Percentiles rank a stretch among this genome's conserved stretches.
These are phyloP conservation scores for Oligia fasciuncula DNA, from an alignment of 2,888 invertebrate genomes.

Conservation along the genomic window DNA sequence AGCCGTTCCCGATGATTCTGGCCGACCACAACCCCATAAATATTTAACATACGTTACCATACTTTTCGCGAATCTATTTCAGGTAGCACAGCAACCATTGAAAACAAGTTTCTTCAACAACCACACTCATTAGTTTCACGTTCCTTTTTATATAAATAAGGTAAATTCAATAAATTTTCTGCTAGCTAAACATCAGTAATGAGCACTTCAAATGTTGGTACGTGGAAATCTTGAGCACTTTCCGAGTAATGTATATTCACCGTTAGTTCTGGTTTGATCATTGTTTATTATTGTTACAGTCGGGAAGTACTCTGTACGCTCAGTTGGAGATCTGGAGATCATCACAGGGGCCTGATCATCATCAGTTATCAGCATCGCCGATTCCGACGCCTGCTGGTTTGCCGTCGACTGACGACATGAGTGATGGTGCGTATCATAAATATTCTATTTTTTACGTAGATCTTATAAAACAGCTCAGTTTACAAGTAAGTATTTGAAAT, in stretches of 20 bases:
- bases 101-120: slow-evolving; percentile 65
- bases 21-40: slow-evolving; percentile 30
- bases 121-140: slow-evolving; percentile 26
- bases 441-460: not conserved
- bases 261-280: slow-evolving; percentile 43
- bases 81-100: slow-evolving; percentile 29
- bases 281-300: slow-evolving; percentile 88
- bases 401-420: slow-evolving; percentile 91
- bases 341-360: slow-evolving; percentile 88
- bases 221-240: slow-evolving; percentile 39
- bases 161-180: slow-evolving; percentile 31
- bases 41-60: slow-evolving; percentile 32
- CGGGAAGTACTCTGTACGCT: slow-evolving; percentile 95
- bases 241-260: slow-evolving; percentile 40
- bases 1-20: slow-evolving; percentile 1
- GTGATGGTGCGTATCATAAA: slow-evolving; percentile 90
- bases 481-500: not conserved
- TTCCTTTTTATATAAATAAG: slow-evolving; percentile 40
- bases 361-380: slow-evolving; percentile 82
- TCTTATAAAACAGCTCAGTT: not conserved
- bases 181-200: slow-evolving; percentile 25
- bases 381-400: slow-evolving; percentile 82
- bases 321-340: slow-evolving; percentile 94
- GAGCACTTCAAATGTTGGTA: slow-evolving; percentile 28
- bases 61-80: slow-evolving; percentile 38